Evolutionary conservation across 92 coral and sea anemone genomes (phyloP), one percentile per base, ranked within the genome.

Genomic region (Epizoanthus scotinus): DNA sequence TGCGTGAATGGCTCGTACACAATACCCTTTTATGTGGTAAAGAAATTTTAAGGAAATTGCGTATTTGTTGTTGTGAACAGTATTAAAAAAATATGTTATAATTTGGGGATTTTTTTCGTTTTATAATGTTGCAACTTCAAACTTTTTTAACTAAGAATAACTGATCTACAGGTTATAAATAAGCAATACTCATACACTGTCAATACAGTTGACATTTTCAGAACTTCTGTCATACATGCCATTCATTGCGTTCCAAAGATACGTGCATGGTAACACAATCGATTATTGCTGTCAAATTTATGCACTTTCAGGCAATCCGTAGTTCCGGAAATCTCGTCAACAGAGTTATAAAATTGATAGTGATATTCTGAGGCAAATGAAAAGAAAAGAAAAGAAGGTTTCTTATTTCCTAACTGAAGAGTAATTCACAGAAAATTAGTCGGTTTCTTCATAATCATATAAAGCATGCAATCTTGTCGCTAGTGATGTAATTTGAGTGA

Each of bases 221-320:
- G 47, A 18, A 7, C 36, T 20, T 56, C 34, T 64, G 3, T 55
- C 47, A 29, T 73, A 8, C 81, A 75, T 75, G 42, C 57, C 81
- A 75, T 36, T 36, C 68, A 59, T 75, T 9, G 63, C 81, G 67
- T 75, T 75, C 81, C 81, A 36, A 75, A 58, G 81, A 75, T 59
- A 75, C 68, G 67, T 57, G 67, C 68, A 55, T 57, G 67, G 64
- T 60, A 75, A 36, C 69, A 75, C 65, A 75, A 59, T 75, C 19
- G 66, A 75, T 75, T 63, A 29, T 71, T 71, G 78, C 78, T 71
- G 78, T 71, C 69, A 75, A 58, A 58, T 58, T 49, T 8, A 28
- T 63, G 56, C 60, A 42, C 68, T 25, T 40, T 22, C 81, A 3
- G 59, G 47, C 81, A 3, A 75, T 26, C 81, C 81, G 68, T 75